These are phyloP conservation scores for Phthorimaea operculella DNA, from an alignment of 1,140 invertebrate genomes.

Conservation along the genomic window DNA sequence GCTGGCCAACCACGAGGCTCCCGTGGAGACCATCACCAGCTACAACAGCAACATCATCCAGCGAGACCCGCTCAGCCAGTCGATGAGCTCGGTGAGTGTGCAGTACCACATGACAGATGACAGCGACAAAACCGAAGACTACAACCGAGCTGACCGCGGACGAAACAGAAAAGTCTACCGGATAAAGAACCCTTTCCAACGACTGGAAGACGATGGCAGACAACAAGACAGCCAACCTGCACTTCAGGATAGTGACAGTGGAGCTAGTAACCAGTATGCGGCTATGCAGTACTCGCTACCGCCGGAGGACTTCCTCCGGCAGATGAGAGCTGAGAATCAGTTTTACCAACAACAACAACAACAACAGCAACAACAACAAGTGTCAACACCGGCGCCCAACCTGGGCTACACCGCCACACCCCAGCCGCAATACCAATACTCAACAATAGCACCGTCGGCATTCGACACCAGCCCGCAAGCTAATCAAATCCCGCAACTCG, in stretches of 20 bases:
- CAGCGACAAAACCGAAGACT: conserved; percentile 36
- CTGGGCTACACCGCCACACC: conserved; percentile 51
- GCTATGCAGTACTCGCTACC: conserved; percentile 60
- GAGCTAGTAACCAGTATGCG: conserved; percentile 61
- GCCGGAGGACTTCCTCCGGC: conserved; percentile 60
- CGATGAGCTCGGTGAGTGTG: conserved; percentile 40
- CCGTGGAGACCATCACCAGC: conserved; percentile 36
- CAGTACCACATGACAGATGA: conserved; percentile 50
- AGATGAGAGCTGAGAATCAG: conserved; percentile 50
- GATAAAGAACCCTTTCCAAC: conserved; percentile 59
- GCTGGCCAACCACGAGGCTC: conserved; percentile 36
- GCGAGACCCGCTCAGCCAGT: conserved; percentile 40
- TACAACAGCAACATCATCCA: conserved; percentile 46
- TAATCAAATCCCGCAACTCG: conserved; percentile 35
- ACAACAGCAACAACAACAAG: conserved; percentile 27
- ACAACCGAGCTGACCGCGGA: conserved; percentile 32
- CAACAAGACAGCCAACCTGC: conserved; percentile 25
- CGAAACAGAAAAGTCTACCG: conserved; percentile 49
- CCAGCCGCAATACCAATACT: conserved; percentile 51
- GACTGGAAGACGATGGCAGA: conserved; percentile 29
- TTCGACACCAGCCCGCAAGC: conserved; percentile 44
- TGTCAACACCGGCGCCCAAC: conserved; percentile 41
- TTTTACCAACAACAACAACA: conserved; percentile 36
- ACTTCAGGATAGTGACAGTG: conserved; percentile 45
- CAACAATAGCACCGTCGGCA: conserved; percentile 34